These are phyloP conservation scores for Anguilla megastoma DNA, from an alignment of 2,797 vertebrate species.

Conservation along the genomic window DNA sequence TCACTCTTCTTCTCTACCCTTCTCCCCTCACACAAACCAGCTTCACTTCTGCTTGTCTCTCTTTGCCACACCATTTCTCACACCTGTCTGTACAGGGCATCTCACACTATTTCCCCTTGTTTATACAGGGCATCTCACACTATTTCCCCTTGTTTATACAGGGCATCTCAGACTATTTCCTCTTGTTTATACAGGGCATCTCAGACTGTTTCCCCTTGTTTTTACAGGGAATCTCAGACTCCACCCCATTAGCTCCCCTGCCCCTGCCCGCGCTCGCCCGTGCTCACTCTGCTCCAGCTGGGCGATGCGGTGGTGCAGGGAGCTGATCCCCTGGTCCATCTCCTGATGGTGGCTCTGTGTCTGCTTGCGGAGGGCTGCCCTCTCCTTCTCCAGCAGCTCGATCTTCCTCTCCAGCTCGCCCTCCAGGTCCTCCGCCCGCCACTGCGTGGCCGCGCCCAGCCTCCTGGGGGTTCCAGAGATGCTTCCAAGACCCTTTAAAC, in stretches of 20 bases:
- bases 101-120: background rate
- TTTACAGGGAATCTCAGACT: background rate
- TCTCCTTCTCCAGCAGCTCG: constrained; percentile 87
- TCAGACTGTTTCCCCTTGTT: background rate
- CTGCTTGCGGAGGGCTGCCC: constrained; percentile 76
- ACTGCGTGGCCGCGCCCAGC: constrained; percentile 64
- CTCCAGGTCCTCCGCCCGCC: constrained; percentile 87
- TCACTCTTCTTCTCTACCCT: background rate
- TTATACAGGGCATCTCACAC: background rate
- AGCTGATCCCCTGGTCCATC: constrained; percentile 82
- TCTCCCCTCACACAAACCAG: too few species aligned
- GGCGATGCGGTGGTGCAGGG: constrained; percentile 80
- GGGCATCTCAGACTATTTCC: background rate
- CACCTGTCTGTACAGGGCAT: background rate
- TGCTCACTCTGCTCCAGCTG: constrained; percentile 86
- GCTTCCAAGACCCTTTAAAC: constrained; percentile 46
- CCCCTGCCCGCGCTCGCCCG: background rate
- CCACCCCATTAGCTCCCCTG: too few species aligned
- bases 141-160: background rate
- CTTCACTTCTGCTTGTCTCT: background rate
- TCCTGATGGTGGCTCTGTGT: constrained; percentile 79
- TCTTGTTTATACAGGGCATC: background rate
- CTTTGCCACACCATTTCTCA: background rate
- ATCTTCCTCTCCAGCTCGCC: constrained; percentile 91
- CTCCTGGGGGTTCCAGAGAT: constrained; percentile 43